Base-by-base conservation (phyloP, 2,113 vertebrate genomes). In the Cepphus grylle region DNA sequence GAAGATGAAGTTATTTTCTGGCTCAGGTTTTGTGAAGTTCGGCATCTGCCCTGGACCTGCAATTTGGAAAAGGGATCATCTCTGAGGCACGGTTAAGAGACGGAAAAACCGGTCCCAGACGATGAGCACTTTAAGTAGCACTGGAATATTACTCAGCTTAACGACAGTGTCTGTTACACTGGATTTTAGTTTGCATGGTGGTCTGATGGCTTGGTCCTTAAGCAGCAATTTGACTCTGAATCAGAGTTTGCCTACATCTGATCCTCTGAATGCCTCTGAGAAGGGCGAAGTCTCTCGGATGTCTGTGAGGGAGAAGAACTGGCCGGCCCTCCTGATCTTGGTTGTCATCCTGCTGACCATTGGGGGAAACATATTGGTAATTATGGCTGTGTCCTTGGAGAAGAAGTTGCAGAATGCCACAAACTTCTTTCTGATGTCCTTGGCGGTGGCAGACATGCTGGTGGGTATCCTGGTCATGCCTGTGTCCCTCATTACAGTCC, bases 401-500 rank as follows among this genome's bases (percentile, higher is more conserved):
- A 99, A 99, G 98, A 99, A 99, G 97, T 98, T 99, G 86, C 99
- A 99, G 94, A 99, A 99, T 45, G 99, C 99, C 67, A 99, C 99
- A 67, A 99, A 99, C 97, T 99, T 99, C 97, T 99, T 99, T 97
- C 98, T 99, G 97, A 98, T 99, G 98, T 99, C 99, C 4, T 97
- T 99, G 97, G 99, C 99, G 0, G 99, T 99, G 90, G 99, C 99
- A 8, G 99, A 99, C 97, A 99, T 99, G 99, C 97, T 99, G 62
- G 99, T 99, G 86, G 99, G 99, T 98, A 99, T 99, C 94, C 98
- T 99, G 96, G 99, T 99, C 86, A 99, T 99, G 99, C 99, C 99
- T 1, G 97, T 99, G 79, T 99, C 99, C 27, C 99, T 99, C 96
- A 98, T 99, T 93, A 98, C 99, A 97, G 99, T 99, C 74, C 98